phyloP scores from a whole-genome alignment of 2,113 vertebrate genomes.

The Calidris pugnax region DNA sequence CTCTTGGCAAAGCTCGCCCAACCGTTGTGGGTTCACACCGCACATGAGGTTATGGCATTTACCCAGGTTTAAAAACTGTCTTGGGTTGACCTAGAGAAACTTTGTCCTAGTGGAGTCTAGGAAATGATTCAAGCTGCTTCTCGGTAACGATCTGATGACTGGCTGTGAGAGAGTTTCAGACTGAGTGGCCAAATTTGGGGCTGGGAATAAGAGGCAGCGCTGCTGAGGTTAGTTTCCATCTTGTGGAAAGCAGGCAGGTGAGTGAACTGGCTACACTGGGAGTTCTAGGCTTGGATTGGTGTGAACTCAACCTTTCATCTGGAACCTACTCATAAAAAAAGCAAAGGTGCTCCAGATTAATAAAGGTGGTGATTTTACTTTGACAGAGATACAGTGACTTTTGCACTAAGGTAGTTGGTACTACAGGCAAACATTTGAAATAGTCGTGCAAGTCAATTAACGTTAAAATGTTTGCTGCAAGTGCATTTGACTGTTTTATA shows the following conservation, averaged over 20 bases:
- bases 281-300: neutral
- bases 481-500: neutral
- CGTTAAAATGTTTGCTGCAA: neutral
- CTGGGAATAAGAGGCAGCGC: rapidly evolving
- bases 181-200: neutral
- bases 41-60: neutral
- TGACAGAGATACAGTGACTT: neutral
- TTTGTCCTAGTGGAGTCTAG: neutral
- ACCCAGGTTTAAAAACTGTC: neutral
- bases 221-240: neutral
- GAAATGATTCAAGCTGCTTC: neutral
- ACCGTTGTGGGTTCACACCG: rapidly evolving
- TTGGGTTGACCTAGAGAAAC: neutral
- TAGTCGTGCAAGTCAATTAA: neutral
- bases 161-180: neutral
- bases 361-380: neutral
- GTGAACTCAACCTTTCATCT: neutral
- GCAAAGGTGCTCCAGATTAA: neutral
- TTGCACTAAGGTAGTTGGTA: neutral
- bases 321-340: neutral
- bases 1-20: neutral
- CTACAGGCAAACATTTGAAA: neutral
- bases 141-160: neutral
- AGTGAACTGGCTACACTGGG: neutral
- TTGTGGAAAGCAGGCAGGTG: neutral